Evolutionary conservation across 1,140 invertebrate genomes (phyloP), one percentile per base, ranked within the genome.

Genomic region (Drosophila cardini): DNA sequence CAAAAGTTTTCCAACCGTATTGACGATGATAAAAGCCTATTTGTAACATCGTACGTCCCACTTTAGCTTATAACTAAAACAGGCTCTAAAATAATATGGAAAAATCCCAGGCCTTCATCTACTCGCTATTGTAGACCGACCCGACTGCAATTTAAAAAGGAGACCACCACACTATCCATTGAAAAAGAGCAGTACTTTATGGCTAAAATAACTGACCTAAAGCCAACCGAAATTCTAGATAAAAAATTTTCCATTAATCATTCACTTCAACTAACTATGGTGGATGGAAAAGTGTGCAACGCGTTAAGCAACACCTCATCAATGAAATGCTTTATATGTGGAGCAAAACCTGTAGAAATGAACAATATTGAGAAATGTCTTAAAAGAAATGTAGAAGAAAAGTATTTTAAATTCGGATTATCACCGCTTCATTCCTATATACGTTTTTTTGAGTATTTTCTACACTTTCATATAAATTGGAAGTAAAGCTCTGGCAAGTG

Each of bases 101-200:
- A n/a, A n/a, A n/a, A n/a, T n/a, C n/a, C n/a, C n/a, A n/a, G n/a
- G n/a, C n/a, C n/a, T n/a, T n/a, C n/a, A n/a, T n/a, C n/a, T n/a
- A n/a, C n/a, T n/a, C n/a, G n/a, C n/a, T n/a, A n/a, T n/a, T n/a
- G n/a, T n/a, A n/a, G n/a, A n/a, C n/a, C n/a, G n/a, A n/a, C n/a
- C n/a, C n/a, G n/a, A n/a, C n/a, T n/a, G n/a, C n/a, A n/a, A n/a
- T n/a, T n/a, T n/a, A n/a, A n/a, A n/a, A n/a, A n/a, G n/a, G n/a
- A n/a, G n/a, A n/a, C n/a, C n/a, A n/a, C 56, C 61, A 7, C 61
- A 53, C 36, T 64, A 42, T 58, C 56, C 56, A 21, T 58, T 13
- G 56, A 42, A 58, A 40, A 58, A 30, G 40, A 58, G 18, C 10
- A 43, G 8, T 58, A 58, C 56, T 26, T 58, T 9, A 58, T 30